Conservation (phyloP, 1,140 invertebrate genomes). For the Dendrolimus punctatus region DNA sequence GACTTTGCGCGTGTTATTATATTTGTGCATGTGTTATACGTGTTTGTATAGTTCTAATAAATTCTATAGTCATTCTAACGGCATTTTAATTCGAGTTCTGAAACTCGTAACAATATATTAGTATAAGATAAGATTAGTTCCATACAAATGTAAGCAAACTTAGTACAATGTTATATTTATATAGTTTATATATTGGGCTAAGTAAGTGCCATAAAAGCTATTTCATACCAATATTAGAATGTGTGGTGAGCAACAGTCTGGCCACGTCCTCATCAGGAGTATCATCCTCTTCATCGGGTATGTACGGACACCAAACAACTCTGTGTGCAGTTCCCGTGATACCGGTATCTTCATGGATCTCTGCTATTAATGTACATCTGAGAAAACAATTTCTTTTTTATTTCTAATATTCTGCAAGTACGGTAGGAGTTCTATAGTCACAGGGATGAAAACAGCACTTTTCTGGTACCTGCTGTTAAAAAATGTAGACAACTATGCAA, state of each 20-base stretch:
- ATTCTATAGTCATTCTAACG: too few relatives aligned
- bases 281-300: constrained; percentile 79
- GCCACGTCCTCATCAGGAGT: constrained; percentile 80
- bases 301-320: constrained; percentile 94
- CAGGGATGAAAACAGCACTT: not conserved
- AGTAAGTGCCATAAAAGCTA: constrained; percentile 13
- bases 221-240: constrained; percentile 78
- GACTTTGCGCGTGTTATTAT: too few relatives aligned
- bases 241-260: constrained; percentile 85
- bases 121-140: too few relatives aligned
- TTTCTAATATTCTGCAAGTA: not conserved
- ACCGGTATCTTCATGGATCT: constrained; percentile 72
- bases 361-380: constrained; percentile 58
- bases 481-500: too few relatives aligned
- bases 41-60: too few relatives aligned
- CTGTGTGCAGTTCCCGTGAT: constrained; percentile 60
- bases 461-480: too few relatives aligned
- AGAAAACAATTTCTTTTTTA: not conserved
- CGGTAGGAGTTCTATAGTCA: not conserved
- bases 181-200: too few relatives aligned
- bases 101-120: too few relatives aligned
- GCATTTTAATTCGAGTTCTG: too few relatives aligned
- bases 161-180: too few relatives aligned
- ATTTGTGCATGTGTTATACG: too few relatives aligned
- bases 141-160: too few relatives aligned